Evolutionary conservation across 2,113 vertebrate species (phyloP).

Genomic region (Peromyscus polionotus): DNA sequence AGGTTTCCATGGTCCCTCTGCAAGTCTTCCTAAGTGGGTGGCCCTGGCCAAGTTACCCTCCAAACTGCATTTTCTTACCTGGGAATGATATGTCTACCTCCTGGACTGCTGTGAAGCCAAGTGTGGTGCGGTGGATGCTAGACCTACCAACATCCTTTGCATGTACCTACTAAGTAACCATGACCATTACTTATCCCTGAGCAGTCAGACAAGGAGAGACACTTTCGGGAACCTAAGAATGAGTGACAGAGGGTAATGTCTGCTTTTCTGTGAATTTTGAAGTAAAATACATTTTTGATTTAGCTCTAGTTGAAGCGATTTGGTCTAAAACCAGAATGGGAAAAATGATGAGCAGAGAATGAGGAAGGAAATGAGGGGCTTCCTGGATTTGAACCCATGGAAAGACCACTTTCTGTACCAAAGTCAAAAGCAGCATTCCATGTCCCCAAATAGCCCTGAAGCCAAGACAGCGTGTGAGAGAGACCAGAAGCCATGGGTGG

Average conservation of each 20-base stretch:
- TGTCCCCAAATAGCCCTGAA: background rate
- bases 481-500: background rate
- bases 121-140: background rate
- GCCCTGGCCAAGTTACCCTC: background rate
- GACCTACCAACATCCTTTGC: background rate
- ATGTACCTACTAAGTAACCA: background rate
- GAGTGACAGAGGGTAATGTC: background rate
- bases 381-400: background rate
- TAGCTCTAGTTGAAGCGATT: background rate
- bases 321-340: background rate
- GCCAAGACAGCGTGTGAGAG: too few relatives aligned
- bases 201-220: background rate
- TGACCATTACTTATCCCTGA: background rate
- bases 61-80: background rate
- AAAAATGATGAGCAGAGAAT: background rate
- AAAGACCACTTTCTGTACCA: background rate
- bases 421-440: background rate
- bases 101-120: fast-evolving
- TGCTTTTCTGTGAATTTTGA: background rate
- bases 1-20: background rate
- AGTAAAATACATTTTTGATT: background rate
- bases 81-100: background rate
- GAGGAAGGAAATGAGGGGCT: background rate
- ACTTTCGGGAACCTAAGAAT: background rate
- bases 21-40: background rate